Evolutionary conservation across 2,113 vertebrate genomes (phyloP), one percentile per base, ranked within the genome.

Genomic region (Myiozetetes cayanensis): DNA sequence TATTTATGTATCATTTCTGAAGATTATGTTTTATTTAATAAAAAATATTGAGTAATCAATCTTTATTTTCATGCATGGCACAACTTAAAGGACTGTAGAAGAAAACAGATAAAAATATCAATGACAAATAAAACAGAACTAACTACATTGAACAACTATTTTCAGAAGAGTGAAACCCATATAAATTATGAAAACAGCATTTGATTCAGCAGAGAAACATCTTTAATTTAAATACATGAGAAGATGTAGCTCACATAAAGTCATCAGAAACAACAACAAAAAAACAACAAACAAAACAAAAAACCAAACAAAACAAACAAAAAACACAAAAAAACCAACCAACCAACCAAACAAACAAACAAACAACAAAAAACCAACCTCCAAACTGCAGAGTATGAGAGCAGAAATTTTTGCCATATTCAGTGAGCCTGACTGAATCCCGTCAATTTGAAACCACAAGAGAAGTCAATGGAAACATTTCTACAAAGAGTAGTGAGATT

Each of bases 161-260:
- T 97, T 19, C 55, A 88, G 74, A 93, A 91, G 58, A 95, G 16
- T 67, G 44, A 74, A 52, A 28, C 35, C 50, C n/a, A 85, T 73
- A 71, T 96, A 95, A 97, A 96, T 96, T 95, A 95, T 92, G 41
- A 93, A 95, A 95, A 82, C 55, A 96, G 83, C 37, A 90, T 94
- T 96, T 94, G 89, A 96, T 95, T 49, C 95, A 80, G 94, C 62
- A 96, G 55, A 87, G 23, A 82, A 73, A 87, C 12, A 79, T 90
- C 68, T 95, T 97, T 92, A 86, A 97, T 97, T 97, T 97, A 98
- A 97, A 97, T 97, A 84, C 89, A 96, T 94, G 56, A 96, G 86
- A 93, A 97, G 95, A 92, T 96, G 75, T 90, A 68, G 18, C 49
- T 94, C 84, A 92, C 87, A 94, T 91, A 87, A 95, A 94, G 85